Evolutionary conservation across 2,113 vertebrate genomes (phyloP).

Genomic region (Solea senegalensis): DNA sequence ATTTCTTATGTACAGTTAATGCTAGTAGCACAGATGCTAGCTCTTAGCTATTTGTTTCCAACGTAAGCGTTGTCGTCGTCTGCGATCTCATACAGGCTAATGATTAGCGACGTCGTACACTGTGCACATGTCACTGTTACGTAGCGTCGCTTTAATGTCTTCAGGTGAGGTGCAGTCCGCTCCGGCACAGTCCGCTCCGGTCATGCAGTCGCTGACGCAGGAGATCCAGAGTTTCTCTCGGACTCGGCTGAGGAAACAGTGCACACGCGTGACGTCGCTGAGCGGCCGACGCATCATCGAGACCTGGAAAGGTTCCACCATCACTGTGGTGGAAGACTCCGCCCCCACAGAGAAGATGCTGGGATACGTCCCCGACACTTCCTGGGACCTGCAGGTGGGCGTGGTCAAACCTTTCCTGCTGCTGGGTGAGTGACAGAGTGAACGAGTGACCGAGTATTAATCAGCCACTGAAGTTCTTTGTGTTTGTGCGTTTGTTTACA

Average conservation of each 20-base stretch:
- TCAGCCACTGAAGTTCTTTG: constrained; percentile 47
- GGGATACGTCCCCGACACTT: constrained; percentile 90
- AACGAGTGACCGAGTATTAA: too few relatives aligned
- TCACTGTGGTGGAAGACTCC: constrained; percentile 86
- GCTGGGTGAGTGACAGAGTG: constrained; percentile 80
- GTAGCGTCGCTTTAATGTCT: too few relatives aligned
- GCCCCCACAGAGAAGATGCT: constrained; percentile 74
- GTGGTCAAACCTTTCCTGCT: constrained; percentile 87
- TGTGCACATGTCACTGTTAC: too few relatives aligned
- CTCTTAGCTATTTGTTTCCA: too few relatives aligned
- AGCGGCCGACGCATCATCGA: constrained; percentile 90
- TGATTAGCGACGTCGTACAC: too few relatives aligned
- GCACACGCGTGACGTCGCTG: constrained; percentile 91
- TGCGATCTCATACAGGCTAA: too few relatives aligned
- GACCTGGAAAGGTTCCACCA: constrained; percentile 89
- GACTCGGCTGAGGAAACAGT: constrained; percentile 88
- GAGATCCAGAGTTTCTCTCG: constrained; percentile 92
- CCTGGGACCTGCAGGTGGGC: constrained; percentile 90
- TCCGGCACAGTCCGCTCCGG: constrained; percentile 34
- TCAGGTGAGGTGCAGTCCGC: too few relatives aligned
- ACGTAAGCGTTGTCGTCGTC: too few relatives aligned
- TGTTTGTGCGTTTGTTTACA: too few relatives aligned
- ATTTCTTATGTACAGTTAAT: too few relatives aligned
- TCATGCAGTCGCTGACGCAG: constrained; percentile 91
- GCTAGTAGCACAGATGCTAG: too few relatives aligned